A percentile compares a stretch with the other conserved stretches of the same genome.
These are phyloP conservation scores for Diadema setosum DNA, from an alignment of 35 echinoderm and acorn worm species.

Conservation along the genomic window DNA sequence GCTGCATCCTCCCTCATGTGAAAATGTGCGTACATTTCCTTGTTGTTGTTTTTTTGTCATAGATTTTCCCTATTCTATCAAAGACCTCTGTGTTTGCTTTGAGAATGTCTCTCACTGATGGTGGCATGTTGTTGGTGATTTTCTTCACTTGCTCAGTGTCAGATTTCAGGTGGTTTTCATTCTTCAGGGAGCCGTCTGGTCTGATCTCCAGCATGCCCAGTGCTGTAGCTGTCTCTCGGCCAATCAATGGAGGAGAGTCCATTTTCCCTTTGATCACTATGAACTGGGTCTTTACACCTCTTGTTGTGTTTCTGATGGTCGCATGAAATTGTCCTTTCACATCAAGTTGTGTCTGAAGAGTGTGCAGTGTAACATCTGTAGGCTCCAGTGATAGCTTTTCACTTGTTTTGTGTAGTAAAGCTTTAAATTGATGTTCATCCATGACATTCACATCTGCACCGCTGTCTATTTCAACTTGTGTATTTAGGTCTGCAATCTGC, in stretches of 20 bases:
- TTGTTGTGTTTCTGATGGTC: conserved; percentile 46
- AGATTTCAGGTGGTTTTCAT: neutral
- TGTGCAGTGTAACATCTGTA: neutral
- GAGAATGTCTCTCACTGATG: neutral
- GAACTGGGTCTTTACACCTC: conserved; percentile 32
- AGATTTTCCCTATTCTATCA: conserved; percentile 13
- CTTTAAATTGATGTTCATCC: conserved; percentile 28
- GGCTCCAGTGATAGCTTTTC: neutral
- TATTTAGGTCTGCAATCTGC: neutral
- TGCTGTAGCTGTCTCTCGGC: neutral
- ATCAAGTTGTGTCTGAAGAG: neutral
- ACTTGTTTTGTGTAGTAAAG: neutral
- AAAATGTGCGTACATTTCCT: conserved; percentile 50
- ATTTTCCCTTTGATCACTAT: conserved; percentile 40
- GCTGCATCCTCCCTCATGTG: conserved; percentile 39
- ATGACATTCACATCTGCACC: conserved; percentile 52
- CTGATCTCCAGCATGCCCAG: conserved; percentile 10
- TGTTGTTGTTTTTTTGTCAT: conserved; percentile 9
- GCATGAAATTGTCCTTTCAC: neutral
- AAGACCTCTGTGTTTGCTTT: neutral
- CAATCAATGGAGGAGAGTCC: conserved; percentile 29
- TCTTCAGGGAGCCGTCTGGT: conserved; percentile 24
- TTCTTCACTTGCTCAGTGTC: neutral
- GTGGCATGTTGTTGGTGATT: neutral
- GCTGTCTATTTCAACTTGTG: neutral